phyloP scores from a whole-genome alignment of 2,888 invertebrate species.

The Gymnocheta viridis region DNA sequence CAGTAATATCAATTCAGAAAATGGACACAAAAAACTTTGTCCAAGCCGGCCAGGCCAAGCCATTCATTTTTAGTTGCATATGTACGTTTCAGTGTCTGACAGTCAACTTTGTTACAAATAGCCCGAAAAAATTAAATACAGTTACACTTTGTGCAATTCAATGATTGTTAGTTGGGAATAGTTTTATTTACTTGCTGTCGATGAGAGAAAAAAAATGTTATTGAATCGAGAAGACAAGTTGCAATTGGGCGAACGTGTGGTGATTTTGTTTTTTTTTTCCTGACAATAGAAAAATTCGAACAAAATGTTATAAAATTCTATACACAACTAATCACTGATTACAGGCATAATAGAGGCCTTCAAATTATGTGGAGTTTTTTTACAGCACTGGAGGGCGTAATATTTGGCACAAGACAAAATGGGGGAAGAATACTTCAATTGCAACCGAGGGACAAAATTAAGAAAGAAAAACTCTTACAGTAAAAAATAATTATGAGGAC shows the following conservation, averaged over 20 bases:
- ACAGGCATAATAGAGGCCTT: conserved; percentile 44
- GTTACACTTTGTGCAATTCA: conserved; percentile 57
- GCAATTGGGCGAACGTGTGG: conserved; percentile 63
- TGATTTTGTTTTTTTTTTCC: conserved; percentile 31
- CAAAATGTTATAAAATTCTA: conserved; percentile 42
- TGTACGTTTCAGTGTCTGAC: not conserved
- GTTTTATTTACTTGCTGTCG: conserved; percentile 12
- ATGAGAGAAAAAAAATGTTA: conserved; percentile 4
- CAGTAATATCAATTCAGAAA: conserved; percentile 41
- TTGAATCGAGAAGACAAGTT: conserved; percentile 50
- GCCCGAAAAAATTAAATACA: conserved; percentile 28
- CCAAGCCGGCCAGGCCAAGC: conserved; percentile 17
- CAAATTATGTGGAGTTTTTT: conserved; percentile 25
- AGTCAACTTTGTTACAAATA: conserved; percentile 42
- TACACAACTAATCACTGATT: conserved; percentile 54
- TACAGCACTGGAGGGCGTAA: not conserved
- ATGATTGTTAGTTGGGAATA: conserved; percentile 48
- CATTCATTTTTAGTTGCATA: not conserved
- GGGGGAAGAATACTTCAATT: no score
- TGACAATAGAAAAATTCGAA: conserved; percentile 4
- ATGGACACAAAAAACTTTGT: not conserved
- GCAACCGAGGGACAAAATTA: no score
- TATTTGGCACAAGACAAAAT: conserved; percentile 10
- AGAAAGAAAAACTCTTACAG: no score
- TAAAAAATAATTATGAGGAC: no score